Evolutionary conservation across 2,888 invertebrate genomes (phyloP), one percentile per base, ranked within the genome.

Genomic region (Drosophila acutilabella): DNA sequence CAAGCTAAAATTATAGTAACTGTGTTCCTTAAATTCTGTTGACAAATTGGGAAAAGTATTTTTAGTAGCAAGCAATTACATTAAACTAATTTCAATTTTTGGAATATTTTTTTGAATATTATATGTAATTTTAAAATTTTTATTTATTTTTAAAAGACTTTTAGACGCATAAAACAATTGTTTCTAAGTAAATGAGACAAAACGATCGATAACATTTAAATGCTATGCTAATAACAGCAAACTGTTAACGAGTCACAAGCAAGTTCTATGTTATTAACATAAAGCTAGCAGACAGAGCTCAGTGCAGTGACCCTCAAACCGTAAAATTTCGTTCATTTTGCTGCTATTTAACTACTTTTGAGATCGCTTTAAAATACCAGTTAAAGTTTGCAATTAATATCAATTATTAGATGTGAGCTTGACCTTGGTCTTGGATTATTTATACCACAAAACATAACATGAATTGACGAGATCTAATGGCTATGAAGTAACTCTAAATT

Each of bases 381-480:
- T 16, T 40, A 20, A 11, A 16, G 10, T 0, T 16, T 40, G 40
- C 40, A 40, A 14, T 40, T n/a, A n/a, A 14, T 40, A n/a, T 26
- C 2, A n/a, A 7, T 45, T 50, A 36, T 18, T 18, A 18, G n/a
- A n/a, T 62, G 50, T 60, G 59, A 77, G 64, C 78, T 72, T 67
- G 74, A 68, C 56, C 68, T 48, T 14, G 18, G 42, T 8, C 14
- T 41, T 56, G 45, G 30, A 54, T 57, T 42, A 58, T 38, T 57
- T 13, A 26, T 45, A 16, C 13, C 13, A 13, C 13, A 36, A 36
- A 11, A 58, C 11, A 36, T 23, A 45, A 45, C 11, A 57, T 23
- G 20, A 23, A 13, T 8, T 38, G n/a, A 45, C 45, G 20, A 45
- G 16, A 44, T 30, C 23, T 16, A 52, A 65, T 73, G 66, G 33